These are phyloP conservation scores for Drosophila melanocephala DNA, from an alignment of 2,888 invertebrate species.

Conservation along the genomic window DNA sequence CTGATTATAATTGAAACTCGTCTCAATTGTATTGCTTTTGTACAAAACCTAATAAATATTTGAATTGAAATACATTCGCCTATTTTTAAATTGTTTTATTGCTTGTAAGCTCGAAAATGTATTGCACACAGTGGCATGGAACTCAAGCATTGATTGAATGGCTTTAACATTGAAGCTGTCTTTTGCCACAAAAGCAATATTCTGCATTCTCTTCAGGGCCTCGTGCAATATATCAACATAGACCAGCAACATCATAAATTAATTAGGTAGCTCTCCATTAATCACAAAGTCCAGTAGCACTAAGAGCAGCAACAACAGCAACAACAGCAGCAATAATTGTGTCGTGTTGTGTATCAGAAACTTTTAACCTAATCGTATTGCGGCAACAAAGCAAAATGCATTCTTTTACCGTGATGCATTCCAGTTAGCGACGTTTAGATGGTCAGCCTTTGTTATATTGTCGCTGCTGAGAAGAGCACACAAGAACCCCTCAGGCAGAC, in stretches of 20 bases:
- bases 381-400: neutral
- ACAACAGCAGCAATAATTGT: neutral
- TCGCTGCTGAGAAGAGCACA: neutral
- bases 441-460: neutral
- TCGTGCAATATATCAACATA: neutral
- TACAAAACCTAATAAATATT: neutral
- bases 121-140: neutral
- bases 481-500: neutral
- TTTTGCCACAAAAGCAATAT: neutral
- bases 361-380: neutral
- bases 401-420: neutral
- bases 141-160: neutral
- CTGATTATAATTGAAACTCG: neutral
- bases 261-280: neutral
- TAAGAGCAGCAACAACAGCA: neutral
- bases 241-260: neutral
- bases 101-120: neutral
- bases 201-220: neutral
- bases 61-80: neutral
- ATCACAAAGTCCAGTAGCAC: neutral
- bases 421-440: neutral
- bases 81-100: neutral
- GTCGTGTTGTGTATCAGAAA: neutral
- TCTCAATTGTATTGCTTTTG: neutral
- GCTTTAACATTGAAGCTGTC: neutral